A percentile compares a stretch with the other conserved stretches of the same genome.
phyloP scores from a whole-genome alignment of 2,888 invertebrate genomes.

The Halocaridina rubra region DNA sequence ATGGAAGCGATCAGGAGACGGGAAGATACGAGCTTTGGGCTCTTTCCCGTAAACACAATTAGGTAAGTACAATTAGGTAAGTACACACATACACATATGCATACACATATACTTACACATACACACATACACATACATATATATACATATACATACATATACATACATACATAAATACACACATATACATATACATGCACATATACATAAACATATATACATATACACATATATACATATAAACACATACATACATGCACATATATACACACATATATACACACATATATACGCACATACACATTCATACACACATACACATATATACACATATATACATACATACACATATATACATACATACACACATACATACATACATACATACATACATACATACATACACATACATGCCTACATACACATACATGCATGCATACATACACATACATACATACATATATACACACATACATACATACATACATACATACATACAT shows the following conservation, averaged over 20 bases:
- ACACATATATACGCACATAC: not conserved
- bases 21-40: too few species aligned
- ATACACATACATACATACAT: not conserved
- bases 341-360: not conserved
- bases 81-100: not conserved
- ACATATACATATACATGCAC: not conserved
- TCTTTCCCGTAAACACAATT: not conserved
- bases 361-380: not conserved
- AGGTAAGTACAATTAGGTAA: not conserved
- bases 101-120: not conserved
- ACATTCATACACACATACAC: slow-evolving; percentile 2
- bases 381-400: not conserved
- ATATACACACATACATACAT: not conserved
- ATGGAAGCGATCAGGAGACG: too few species aligned
- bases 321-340: slow-evolving; percentile 2
- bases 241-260: not conserved
- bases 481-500: not conserved
- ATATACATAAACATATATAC: not conserved
- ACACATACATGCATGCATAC: not conserved
- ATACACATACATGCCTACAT: not conserved
- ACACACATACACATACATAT: not conserved
- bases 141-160: not conserved
- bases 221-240: slow-evolving; percentile 3
- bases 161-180: not conserved
- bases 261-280: not conserved